Conservation (phyloP, 2,888 invertebrate species). For the Harpalus rubripes region DNA sequence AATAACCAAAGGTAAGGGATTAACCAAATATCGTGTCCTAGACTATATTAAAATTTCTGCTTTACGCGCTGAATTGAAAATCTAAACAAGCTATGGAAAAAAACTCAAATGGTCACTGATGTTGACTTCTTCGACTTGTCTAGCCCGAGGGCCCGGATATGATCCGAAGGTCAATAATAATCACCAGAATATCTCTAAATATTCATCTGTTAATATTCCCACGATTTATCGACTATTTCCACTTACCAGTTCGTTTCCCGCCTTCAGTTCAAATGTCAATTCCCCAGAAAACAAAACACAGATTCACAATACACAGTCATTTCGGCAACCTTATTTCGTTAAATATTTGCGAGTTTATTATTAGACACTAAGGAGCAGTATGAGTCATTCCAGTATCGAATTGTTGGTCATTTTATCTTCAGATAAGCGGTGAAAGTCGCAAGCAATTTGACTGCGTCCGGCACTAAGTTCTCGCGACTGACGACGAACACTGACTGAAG, state of each 20-base stretch:
- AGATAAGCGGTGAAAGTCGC: slow-evolving; percentile 36
- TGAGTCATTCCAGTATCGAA: slow-evolving; percentile 40
- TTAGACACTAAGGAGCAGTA: slow-evolving; percentile 31
- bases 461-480: slow-evolving; percentile 22
- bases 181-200: slow-evolving; percentile 13
- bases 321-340: slow-evolving; percentile 11
- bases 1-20: too few relatives aligned
- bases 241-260: slow-evolving; percentile 32
- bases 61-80: background rate
- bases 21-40: too few relatives aligned
- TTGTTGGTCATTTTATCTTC: slow-evolving; percentile 49
- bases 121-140: slow-evolving; percentile 3
- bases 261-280: slow-evolving; percentile 26
- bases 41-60: background rate
- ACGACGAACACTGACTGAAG: slow-evolving; percentile 45
- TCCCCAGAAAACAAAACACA: slow-evolving; percentile 26
- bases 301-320: slow-evolving; percentile 47
- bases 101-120: slow-evolving; percentile 31
- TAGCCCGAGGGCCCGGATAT: slow-evolving; percentile 42
- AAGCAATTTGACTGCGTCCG: background rate
- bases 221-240: slow-evolving; percentile 10
- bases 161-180: slow-evolving; percentile 41
- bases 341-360: slow-evolving; percentile 49
- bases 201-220: slow-evolving; percentile 43
- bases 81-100: background rate